phyloP scores from a whole-genome alignment of 2,888 invertebrate species.

The Cremastobaeus sp. region DNA sequence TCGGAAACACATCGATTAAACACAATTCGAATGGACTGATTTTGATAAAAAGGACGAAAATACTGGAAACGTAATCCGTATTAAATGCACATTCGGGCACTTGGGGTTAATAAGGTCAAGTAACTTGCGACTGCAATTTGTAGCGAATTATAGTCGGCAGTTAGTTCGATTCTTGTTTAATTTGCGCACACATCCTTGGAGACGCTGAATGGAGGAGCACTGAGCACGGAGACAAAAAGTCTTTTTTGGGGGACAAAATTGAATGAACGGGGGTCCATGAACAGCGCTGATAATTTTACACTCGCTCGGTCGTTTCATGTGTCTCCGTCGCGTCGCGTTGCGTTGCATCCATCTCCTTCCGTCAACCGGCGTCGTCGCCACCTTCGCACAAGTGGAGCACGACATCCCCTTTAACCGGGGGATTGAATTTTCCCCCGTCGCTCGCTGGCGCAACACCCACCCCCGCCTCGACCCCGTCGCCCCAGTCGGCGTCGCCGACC shows the following conservation, averaged over 20 bases:
- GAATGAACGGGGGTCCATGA: conserved; percentile 15
- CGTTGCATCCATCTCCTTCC: conserved; percentile 49
- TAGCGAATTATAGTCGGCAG: too few species aligned
- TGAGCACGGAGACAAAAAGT: conserved; percentile 33
- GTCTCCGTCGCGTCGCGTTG: conserved; percentile 44
- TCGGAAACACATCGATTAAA: too few species aligned
- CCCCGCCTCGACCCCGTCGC: background rate
- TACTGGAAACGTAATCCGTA: too few species aligned
- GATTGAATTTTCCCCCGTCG: conserved; percentile 73
- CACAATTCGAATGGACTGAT: too few species aligned
- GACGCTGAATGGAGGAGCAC: too few species aligned
- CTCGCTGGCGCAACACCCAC: conserved; percentile 28
- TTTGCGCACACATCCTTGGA: too few species aligned
- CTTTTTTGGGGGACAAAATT: conserved; percentile 8
- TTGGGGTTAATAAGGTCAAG: too few species aligned
- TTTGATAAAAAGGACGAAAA: too few species aligned
- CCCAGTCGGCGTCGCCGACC: background rate
- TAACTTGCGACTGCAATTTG: too few species aligned
- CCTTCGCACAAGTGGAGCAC: conserved; percentile 62
- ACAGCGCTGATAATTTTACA: conserved; percentile 52
- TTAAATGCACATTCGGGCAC: too few species aligned
- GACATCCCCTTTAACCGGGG: conserved; percentile 76
- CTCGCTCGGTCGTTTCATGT: conserved; percentile 49
- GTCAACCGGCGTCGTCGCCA: conserved; percentile 55
- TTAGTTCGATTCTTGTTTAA: too few species aligned